Evolutionary conservation across 1,140 invertebrate species (phyloP), one percentile per base, ranked within the genome.

Genomic region (Drosophila sturtevanti): DNA sequence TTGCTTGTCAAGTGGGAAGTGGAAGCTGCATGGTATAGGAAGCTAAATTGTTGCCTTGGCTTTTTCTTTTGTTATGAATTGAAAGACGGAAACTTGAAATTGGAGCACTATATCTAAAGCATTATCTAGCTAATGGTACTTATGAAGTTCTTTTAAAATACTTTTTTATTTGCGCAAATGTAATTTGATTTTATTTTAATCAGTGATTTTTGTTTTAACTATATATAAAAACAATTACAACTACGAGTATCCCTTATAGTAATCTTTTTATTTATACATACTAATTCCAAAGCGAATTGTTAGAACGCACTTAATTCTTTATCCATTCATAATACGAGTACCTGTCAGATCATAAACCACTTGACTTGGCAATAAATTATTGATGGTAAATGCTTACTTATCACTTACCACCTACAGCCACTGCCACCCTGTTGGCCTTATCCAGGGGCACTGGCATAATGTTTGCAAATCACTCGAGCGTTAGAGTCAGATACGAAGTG

Each of bases 381-480:
- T 24, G 27, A 1, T 41, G n/a, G 14, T 16, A 14, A 24, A 51
- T 54, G 55, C 69, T 66, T 72, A 68, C 56, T 55, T 61, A 65
- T 35, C 48, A 60, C 72, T 72, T 54, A 54, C 54, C 68, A 60
- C 51, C 31, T 54, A 54, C 4, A 14, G 21, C 22, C 22, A 27
- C 12, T n/a, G 22, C 9, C 38, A 48, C 0, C 18, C 16, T 21
- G 16, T 16, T 48, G 41, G 58, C 31, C 56, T 61, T 37, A 56
- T 68, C 35, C 38, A 62, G 51, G 31, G 64, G 27, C 38, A 67
- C 86, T 77, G 86, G 81, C 61, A 48, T 81, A 16, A 18, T 86
- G 68, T 85, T 78, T 85, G 81, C 61, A 48, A 70, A 72, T 24
- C 70, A 81, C 82, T 85, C 21, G 60, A 69, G 55, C 63, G 18